Conservation (phyloP, 35 echinoderm and acorn worm species). For the Ptychodera flava region DNA sequence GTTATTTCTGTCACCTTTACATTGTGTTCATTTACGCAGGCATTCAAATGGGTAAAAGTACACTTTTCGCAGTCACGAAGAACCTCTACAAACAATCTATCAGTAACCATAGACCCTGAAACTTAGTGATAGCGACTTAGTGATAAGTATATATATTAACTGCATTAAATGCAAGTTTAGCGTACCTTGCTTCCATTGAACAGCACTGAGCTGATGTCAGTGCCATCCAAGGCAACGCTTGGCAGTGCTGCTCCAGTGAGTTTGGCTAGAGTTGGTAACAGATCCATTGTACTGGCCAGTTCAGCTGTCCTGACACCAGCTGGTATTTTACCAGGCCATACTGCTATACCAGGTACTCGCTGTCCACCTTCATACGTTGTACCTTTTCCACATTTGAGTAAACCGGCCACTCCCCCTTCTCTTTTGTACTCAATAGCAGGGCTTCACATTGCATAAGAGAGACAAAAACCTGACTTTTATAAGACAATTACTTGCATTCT, state of each 20-base stretch:
- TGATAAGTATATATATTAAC: no score
- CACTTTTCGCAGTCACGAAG: no score
- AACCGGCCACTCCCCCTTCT: neutral
- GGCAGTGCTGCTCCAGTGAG: neutral
- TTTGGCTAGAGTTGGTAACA: neutral
- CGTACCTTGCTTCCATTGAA: neutral
- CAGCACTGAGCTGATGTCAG: neutral
- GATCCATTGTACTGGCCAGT: neutral
- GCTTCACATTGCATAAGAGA: neutral
- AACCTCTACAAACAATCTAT: no score
- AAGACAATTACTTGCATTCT: neutral
- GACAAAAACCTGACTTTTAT: neutral
- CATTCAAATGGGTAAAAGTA: no score
- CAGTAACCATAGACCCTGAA: no score
- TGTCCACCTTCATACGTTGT: conserved; percentile 11
- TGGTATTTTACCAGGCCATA: neutral
- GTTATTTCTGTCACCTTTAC: no score
- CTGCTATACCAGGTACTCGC: conserved; percentile 8
- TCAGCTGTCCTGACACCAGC: neutral
- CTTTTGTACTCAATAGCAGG: neutral
- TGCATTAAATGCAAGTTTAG: no score
- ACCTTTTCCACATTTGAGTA: conserved; percentile 10
- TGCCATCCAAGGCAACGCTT: conserved; percentile 6
- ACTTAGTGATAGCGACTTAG: no score
- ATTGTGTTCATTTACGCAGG: no score